Evolutionary conservation across 2,113 vertebrate species (phyloP).

Genomic region (Uria lomvia): DNA sequence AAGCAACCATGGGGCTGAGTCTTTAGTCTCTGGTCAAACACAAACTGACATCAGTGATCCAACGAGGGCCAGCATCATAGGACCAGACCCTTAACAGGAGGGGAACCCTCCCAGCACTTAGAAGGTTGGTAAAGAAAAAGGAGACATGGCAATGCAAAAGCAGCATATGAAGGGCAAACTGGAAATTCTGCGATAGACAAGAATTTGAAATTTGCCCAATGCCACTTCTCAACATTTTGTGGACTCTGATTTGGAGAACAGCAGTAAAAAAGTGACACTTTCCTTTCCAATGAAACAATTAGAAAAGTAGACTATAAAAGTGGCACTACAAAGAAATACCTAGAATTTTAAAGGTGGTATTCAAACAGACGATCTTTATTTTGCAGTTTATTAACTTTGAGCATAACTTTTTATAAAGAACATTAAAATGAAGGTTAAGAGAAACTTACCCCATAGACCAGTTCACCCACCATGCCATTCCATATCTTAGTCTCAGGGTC

Average conservation of each 20-base stretch:
- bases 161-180: neutral
- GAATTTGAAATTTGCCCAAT: neutral
- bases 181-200: neutral
- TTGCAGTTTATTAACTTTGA: conserved; percentile 45
- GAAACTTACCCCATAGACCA: conserved; percentile 99
- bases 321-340: conserved; percentile 40
- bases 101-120: neutral
- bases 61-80: neutral
- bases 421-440: conserved; percentile 60
- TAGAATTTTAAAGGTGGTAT: conserved; percentile 37
- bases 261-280: neutral
- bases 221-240: neutral
- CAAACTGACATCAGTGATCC: neutral
- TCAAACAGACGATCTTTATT: conserved; percentile 47
- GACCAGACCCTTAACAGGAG: neutral
- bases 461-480: conserved; percentile 99
- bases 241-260: neutral
- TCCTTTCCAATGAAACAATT: neutral
- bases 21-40: neutral
- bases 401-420: conserved; percentile 42
- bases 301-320: conserved; percentile 1
- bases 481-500: conserved; percentile 99
- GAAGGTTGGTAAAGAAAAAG: neutral
- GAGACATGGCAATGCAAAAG: neutral
- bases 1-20: neutral